Evolutionary conservation across 1,140 invertebrate genomes (phyloP), one percentile per base, ranked within the genome.

Genomic region (Scaptomyza hsui): DNA sequence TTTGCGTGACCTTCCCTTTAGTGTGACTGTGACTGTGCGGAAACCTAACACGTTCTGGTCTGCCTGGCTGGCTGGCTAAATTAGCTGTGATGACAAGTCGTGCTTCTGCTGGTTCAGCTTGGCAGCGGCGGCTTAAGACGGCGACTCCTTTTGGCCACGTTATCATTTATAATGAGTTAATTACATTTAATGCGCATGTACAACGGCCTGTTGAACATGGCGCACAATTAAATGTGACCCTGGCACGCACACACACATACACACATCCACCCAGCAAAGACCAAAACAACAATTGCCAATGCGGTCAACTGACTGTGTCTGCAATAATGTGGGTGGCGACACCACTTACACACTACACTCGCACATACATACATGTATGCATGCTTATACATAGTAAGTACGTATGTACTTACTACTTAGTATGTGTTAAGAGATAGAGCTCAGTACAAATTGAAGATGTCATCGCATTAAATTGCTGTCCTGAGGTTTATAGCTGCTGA

Each of bases 141-240:
- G 61, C 67, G 60, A 64, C 60, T 76, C 75, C 62, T 39, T 62
- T 79, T 24, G 70, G 60, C 71, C 67, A 78, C 75, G 81, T 86
- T 86, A 86, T 86, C 81, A 86, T 86, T 86, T 86, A 86, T 86
- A 86, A 86, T 88, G 81, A 86, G 81, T 86, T 86, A 86, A 86
- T 86, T 86, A 86, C 81, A 78, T 86, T 86, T 88, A 86, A 86
- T 86, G 86, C 82, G 78, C 82, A 86, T 86, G 81, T 85, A 77
- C 69, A 77, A 85, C 85, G 81, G 81, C 81, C 82, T 86, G 81
- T 88, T 86, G 82, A 86, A 82, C 81, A 86, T 65, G 71, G 71
- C 56, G 67, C 81, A 64, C 81, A 86, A 88, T 86, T 86, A 86
- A 86, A 88, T 81, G 82, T 72, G 81, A 78, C 81, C 81, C 82